phyloP scores from a whole-genome alignment of 2,113 vertebrate genomes.

The Brachionichthys hirsutus region DNA sequence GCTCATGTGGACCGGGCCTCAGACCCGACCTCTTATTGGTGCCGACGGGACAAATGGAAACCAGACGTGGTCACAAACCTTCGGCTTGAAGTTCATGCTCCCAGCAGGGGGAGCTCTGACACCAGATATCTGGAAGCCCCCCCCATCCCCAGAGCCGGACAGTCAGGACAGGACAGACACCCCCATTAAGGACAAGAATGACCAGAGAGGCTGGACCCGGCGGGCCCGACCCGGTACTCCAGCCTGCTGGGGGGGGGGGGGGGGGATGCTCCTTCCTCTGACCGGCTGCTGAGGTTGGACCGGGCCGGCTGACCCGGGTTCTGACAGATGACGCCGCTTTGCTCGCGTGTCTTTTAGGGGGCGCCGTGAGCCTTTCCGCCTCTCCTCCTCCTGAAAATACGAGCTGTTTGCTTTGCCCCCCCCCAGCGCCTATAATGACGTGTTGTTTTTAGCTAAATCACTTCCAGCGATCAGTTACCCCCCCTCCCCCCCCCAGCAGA shows the following conservation, averaged over 20 bases:
- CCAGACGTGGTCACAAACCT: no score
- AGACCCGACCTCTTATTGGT: no score
- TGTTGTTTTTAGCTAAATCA: slow-evolving; percentile 97
- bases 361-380: not conserved
- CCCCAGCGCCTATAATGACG: slow-evolving; percentile 88
- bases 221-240: slow-evolving; percentile 31
- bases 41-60: no score
- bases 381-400: slow-evolving; percentile 76
- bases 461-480: slow-evolving; percentile 92
- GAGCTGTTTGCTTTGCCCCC: slow-evolving; percentile 94
- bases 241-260: no score
- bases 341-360: slow-evolving; percentile 1
- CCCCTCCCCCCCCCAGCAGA: slow-evolving; percentile 71
- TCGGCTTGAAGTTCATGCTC: not conserved
- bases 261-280: slow-evolving; percentile 45
- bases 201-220: slow-evolving; percentile 3
- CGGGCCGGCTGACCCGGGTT: slow-evolving; percentile 18
- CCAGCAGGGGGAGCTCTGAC: slow-evolving; percentile 66
- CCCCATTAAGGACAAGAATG: not conserved
- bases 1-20: no score
- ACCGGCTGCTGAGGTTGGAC: slow-evolving; percentile 43
- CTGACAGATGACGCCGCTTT: slow-evolving; percentile 39
- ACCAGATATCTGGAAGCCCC: slow-evolving; percentile 12
- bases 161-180: no score
- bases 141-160: not conserved